phyloP scores from a whole-genome alignment of 2,797 vertebrate species.

The Streptopelia turtur region DNA sequence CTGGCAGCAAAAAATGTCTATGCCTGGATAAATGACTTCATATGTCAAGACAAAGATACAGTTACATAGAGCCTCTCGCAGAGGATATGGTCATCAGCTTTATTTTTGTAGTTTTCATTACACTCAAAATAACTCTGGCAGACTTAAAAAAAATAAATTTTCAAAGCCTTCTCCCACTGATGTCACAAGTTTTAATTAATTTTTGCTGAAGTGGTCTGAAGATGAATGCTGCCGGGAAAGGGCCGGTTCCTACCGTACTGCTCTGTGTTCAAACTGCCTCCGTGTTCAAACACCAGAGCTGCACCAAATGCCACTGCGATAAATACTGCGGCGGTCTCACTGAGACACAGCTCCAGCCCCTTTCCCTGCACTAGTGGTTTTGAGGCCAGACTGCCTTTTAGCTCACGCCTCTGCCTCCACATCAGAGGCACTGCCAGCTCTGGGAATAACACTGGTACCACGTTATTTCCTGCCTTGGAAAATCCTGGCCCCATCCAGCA shows the following conservation, averaged over 20 bases:
- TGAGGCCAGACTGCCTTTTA: slow-evolving; percentile 26
- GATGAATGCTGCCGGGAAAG: not conserved
- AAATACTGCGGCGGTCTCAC: not conserved
- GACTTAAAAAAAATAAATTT: slow-evolving; percentile 69
- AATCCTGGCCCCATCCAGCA: slow-evolving; percentile 6
- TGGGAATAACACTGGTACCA: not conserved
- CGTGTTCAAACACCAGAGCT: not conserved
- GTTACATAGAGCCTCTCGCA: slow-evolving; percentile 46
- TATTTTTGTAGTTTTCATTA: slow-evolving; percentile 73
- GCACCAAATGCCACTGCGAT: not conserved
- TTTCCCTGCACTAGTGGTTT: not conserved
- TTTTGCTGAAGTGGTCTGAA: slow-evolving; percentile 45
- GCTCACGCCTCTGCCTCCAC: not conserved
- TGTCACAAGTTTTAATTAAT: slow-evolving; percentile 67
- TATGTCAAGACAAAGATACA: slow-evolving; percentile 52
- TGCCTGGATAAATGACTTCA: slow-evolving; percentile 49
- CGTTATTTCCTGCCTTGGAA: not conserved
- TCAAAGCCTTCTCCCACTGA: slow-evolving; percentile 38
- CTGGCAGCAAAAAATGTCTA: slow-evolving; percentile 18
- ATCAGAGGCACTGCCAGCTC: slow-evolving; percentile 2
- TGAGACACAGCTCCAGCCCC: not conserved
- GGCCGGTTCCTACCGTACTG: not conserved
- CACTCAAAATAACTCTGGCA: slow-evolving; percentile 64
- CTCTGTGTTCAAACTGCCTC: not conserved
- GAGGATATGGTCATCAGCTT: slow-evolving; percentile 56